Percentiles rank a stretch among this genome's conserved stretches.
phyloP scores from a whole-genome alignment of 2,797 vertebrate genomes.

The Cyclura pinguis region DNA sequence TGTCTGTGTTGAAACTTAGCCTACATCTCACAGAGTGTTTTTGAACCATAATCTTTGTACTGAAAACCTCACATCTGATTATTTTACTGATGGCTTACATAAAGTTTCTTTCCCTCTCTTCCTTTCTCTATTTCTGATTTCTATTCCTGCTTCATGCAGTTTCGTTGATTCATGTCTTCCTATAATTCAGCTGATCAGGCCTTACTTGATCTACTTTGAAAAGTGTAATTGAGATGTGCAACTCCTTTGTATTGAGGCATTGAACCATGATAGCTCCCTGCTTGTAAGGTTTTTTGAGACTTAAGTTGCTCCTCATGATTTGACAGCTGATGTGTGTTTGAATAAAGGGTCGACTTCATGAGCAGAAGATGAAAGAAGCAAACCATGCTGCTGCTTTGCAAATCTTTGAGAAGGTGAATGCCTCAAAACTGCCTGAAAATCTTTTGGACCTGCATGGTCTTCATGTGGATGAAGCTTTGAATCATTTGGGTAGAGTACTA shows the following conservation, averaged over 20 bases:
- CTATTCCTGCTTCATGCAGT: conserved; percentile 48
- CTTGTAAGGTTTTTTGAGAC: not conserved
- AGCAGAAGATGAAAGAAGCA: conserved; percentile 93
- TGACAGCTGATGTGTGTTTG: conserved; percentile 62
- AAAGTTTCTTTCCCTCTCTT: conserved; percentile 31
- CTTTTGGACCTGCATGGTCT: conserved; percentile 97
- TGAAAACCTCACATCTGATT: not conserved
- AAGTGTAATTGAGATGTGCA: conserved; percentile 32
- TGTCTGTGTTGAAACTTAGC: not conserved
- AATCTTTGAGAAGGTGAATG: conserved; percentile 93
- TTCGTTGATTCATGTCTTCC: conserved; percentile 32
- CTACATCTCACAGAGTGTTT: not conserved
- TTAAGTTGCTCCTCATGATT: not conserved
- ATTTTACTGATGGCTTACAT: not conserved
- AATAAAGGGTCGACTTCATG: conserved; percentile 90
- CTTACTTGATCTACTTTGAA: conserved; percentile 39
- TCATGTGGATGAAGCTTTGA: conserved; percentile 93
- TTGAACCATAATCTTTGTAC: not conserved
- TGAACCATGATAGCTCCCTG: conserved; percentile 45
- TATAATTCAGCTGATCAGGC: conserved; percentile 18
- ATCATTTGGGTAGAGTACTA: conserved; percentile 87
- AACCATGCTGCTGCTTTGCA: conserved; percentile 91
- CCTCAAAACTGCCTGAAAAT: conserved; percentile 91
- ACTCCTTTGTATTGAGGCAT: conserved; percentile 42
- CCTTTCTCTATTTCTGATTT: conserved; percentile 34